Conservation (phyloP, 1,140 invertebrate genomes). For the Drosophila simulans region DNA sequence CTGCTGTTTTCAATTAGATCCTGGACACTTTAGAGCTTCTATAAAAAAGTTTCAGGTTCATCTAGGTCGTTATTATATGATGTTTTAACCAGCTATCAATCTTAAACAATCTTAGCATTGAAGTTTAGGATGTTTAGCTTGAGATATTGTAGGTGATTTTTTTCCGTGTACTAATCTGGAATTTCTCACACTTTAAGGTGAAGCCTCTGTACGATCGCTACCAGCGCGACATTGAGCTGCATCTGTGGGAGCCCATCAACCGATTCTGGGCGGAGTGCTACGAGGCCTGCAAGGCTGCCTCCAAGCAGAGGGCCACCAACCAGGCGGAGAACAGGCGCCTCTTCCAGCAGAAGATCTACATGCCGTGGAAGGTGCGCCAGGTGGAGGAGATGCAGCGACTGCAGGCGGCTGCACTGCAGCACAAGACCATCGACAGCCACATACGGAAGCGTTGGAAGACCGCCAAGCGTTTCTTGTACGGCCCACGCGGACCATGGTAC, state of each 20-base stretch:
- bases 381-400: slow-evolving; percentile 86
- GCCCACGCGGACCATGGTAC: slow-evolving; percentile 87
- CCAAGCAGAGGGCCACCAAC: slow-evolving; percentile 86
- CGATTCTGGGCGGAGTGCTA: slow-evolving; percentile 87
- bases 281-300: slow-evolving; percentile 86
- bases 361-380: slow-evolving; percentile 85
- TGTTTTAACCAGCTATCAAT: too few relatives aligned
- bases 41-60: too few relatives aligned
- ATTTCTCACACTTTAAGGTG: slow-evolving; percentile 72
- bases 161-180: neutral
- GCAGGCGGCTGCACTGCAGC: slow-evolving; percentile 85
- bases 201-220: slow-evolving; percentile 85
- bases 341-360: slow-evolving; percentile 87
- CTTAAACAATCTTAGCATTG: too few relatives aligned
- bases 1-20: too few relatives aligned
- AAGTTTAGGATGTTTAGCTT: too few relatives aligned
- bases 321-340: slow-evolving; percentile 87
- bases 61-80: too few relatives aligned
- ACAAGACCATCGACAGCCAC: slow-evolving; percentile 85
- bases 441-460: slow-evolving; percentile 86
- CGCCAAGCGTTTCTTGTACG: slow-evolving; percentile 86
- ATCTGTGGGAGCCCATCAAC: slow-evolving; percentile 86
- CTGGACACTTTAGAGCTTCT: too few relatives aligned
- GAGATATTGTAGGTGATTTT: neutral
- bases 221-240: slow-evolving; percentile 84